Conservation (phyloP, 2,797 vertebrate species). For the Anguilla megastoma region DNA sequence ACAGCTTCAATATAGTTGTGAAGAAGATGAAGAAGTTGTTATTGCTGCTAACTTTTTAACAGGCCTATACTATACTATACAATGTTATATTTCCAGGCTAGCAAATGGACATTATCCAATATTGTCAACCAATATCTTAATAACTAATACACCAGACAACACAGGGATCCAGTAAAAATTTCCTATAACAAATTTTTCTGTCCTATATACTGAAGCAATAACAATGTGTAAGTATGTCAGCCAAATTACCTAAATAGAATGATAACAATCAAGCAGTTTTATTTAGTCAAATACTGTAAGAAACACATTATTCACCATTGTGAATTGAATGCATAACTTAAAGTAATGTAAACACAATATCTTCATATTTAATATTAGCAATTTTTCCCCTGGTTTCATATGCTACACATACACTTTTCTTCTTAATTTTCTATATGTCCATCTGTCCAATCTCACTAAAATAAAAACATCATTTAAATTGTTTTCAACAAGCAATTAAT, state of each 20-base stretch:
- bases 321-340: neutral
- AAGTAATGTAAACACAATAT: neutral
- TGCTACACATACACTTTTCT: neutral
- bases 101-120: neutral
- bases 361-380: neutral
- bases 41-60: neutral
- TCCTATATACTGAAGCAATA: neutral
- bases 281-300: neutral
- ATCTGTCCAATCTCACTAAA: neutral
- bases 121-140: neutral
- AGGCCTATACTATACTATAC: neutral
- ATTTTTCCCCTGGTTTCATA: neutral
- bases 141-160: no score
- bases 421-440: neutral
- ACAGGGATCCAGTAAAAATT: no score
- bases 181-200: no score
- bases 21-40: neutral
- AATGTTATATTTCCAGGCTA: neutral
- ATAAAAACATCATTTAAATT: neutral
- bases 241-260: neutral
- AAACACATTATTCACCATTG: neutral
- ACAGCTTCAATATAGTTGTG: neutral
- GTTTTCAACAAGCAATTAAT: slow-evolving; percentile 14
- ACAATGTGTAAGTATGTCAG: neutral
- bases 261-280: neutral